Evolutionary conservation across 2,888 invertebrate species (phyloP).

Genomic region (Watsonalla binaria): DNA sequence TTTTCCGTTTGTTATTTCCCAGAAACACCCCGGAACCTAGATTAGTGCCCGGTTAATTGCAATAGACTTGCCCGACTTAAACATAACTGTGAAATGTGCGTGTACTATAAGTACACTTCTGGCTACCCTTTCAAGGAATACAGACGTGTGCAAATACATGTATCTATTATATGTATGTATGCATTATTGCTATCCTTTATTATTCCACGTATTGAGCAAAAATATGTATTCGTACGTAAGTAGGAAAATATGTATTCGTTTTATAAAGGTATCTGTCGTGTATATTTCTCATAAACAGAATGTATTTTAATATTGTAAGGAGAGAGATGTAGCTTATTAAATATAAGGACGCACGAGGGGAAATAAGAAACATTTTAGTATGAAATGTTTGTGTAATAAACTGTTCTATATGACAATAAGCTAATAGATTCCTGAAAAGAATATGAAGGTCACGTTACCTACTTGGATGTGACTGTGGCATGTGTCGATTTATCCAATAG

Average conservation of each 20-base stretch:
- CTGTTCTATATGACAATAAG: not conserved
- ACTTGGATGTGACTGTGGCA: constrained; percentile 1
- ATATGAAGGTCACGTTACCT: not conserved
- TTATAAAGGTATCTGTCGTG: not conserved
- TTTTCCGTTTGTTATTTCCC: too few species aligned
- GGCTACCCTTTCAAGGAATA: too few species aligned
- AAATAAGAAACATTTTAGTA: not conserved
- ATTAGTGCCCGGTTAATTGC: too few species aligned
- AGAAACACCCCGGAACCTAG: too few species aligned
- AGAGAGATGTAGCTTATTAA: not conserved
- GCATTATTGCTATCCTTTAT: too few species aligned
- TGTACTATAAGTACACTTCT: too few species aligned
- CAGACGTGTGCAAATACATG: too few species aligned
- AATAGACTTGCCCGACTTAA: too few species aligned
- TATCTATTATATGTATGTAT: too few species aligned
- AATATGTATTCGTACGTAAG: too few species aligned
- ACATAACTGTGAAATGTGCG: too few species aligned
- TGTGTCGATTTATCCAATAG: constrained; percentile 15
- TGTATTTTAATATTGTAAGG: not conserved
- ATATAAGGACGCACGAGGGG: not conserved
- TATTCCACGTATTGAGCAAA: too few species aligned
- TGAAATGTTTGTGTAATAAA: constrained; percentile 1
- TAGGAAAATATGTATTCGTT: not conserved
- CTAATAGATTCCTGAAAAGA: not conserved
- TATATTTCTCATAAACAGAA: not conserved